Evolutionary conservation across 2,888 invertebrate species (phyloP).

Genomic region (Pogonocherus hispidulus): DNA sequence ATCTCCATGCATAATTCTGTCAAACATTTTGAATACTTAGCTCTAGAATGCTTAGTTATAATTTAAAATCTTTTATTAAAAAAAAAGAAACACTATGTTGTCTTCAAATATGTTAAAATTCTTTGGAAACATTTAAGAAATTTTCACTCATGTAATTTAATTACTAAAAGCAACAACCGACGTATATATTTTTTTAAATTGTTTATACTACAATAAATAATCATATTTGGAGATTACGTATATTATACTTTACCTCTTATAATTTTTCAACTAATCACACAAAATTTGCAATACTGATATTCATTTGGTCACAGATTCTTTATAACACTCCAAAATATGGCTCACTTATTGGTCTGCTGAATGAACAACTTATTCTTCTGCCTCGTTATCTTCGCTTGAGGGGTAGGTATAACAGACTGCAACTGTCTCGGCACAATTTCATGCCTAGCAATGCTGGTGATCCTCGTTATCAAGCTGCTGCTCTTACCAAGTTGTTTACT

Average conservation of each 20-base stretch:
- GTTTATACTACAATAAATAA: background rate
- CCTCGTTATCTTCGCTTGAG: slow-evolving; percentile 84
- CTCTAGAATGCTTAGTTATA: too few relatives aligned
- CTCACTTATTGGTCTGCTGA: slow-evolving; percentile 73
- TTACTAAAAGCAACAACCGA: background rate
- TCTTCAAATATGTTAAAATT: too few relatives aligned
- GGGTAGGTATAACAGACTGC: slow-evolving; percentile 73
- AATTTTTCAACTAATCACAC: background rate
- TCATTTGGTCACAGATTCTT: background rate
- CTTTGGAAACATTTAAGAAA: background rate
- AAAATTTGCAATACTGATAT: slow-evolving; percentile 9
- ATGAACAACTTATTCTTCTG: slow-evolving; percentile 88
- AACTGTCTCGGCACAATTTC: slow-evolving; percentile 73
- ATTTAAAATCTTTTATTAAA: too few relatives aligned
- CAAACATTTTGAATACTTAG: too few relatives aligned
- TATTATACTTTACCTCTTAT: background rate
- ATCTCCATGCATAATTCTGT: too few relatives aligned
- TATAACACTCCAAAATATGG: background rate
- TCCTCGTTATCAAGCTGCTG: slow-evolving; percentile 71
- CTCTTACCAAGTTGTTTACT: slow-evolving; percentile 67
- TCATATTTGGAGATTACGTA: background rate
- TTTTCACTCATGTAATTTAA: background rate
- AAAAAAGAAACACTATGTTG: too few relatives aligned
- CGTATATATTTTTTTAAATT: background rate
- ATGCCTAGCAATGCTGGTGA: slow-evolving; percentile 67